Evolutionary conservation across 2,888 invertebrate genomes (phyloP), one percentile per base, ranked within the genome.

Genomic region (Tiphia femorata): DNA sequence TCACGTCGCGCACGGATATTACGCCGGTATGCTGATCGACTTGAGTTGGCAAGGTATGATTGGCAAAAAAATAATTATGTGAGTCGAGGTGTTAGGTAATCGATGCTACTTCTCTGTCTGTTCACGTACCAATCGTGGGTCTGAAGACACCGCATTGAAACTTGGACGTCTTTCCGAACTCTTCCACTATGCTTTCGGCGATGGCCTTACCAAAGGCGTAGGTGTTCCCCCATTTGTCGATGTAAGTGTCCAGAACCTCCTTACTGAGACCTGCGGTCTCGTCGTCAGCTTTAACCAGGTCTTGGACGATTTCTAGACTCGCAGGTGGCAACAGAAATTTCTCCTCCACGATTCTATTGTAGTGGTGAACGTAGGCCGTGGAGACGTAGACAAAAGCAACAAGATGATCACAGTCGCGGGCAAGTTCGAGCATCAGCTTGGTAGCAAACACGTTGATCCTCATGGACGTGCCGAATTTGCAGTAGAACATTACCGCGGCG

Each of bases 141-240:
- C 80, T 69, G 42, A 62, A 78, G 33, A 80, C 62, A 1, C 66
- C 58, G 43, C 75, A 75, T 20, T 70, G 57, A 21, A 74, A 73
- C 3, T 40, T n/a, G 0, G 51, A 56, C 40, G 56, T 58, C 20
- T 49, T 67, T 1, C 70, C 65, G 20, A 48, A 67, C 14, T 68
- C 50, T 47, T 69, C 62, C 5, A 80, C 71, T 2, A 80, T 49
- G 8, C 64, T 57, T 55, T 80, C 79, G 3, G 78, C 73, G 2
- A 50, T 55, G 1, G 80, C 67, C 56, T 76, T 78, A 5, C 66
- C 63, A 47, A 75, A 79, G 1, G 57, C 17, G 37, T 74, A 76
- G 1, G 62, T 44, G 38, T 77, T 76, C 0, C 66, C 49, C 73
- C 74, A 78, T 2, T 69, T 52, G 2, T 70, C 73, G 1, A 68